Evolutionary conservation across 2,113 vertebrate genomes (phyloP).

Genomic region (Garra rufa): DNA sequence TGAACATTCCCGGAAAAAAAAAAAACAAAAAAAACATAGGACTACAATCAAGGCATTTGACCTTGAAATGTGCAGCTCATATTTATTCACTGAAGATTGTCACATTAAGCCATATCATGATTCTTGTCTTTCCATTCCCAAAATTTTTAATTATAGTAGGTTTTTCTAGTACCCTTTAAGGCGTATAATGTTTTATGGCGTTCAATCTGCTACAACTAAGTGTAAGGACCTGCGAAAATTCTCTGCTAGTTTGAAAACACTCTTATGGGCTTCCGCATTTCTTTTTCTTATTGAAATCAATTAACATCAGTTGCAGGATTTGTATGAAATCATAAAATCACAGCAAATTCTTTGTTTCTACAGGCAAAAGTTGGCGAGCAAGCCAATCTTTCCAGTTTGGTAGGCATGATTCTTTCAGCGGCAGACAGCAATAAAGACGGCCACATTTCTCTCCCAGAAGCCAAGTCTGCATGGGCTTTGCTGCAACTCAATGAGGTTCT

Average conservation of each 20-base stretch:
- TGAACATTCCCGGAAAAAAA: no score
- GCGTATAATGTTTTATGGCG: no score
- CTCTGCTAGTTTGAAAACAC: neutral
- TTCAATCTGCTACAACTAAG: no score
- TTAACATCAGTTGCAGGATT: neutral
- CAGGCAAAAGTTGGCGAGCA: constrained; percentile 93
- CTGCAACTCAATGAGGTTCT: constrained; percentile 96
- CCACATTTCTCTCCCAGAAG: constrained; percentile 93
- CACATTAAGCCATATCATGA: no score
- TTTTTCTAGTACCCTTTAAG: no score
- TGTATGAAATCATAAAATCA: neutral
- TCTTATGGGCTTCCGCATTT: neutral
- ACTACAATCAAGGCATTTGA: no score
- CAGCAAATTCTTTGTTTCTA: neutral
- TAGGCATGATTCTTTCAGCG: constrained; percentile 85
- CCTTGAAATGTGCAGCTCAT: no score
- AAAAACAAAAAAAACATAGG: no score
- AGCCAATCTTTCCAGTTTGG: constrained; percentile 87
- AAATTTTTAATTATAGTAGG: no score
- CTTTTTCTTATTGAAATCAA: neutral
- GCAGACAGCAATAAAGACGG: constrained; percentile 94
- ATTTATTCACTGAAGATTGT: no score
- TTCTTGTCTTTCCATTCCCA: no score
- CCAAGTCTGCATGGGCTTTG: constrained; percentile 93
- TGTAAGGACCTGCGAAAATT: no score